phyloP scores from a whole-genome alignment of 2,113 vertebrate genomes.

The Zapus hudsonius region DNA sequence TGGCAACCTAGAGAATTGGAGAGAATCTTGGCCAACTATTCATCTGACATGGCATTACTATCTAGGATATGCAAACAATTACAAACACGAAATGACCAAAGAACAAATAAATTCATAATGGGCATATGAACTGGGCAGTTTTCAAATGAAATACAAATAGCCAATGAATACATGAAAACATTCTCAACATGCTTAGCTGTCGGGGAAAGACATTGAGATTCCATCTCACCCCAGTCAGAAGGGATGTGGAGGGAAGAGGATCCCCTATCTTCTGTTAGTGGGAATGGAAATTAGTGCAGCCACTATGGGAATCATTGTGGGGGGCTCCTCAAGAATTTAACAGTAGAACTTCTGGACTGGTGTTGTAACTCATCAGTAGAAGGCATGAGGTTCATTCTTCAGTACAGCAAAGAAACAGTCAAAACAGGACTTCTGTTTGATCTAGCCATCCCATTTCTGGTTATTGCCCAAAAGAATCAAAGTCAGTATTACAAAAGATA shows the following conservation, averaged over 20 bases:
- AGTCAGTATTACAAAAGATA: neutral
- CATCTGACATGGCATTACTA: neutral
- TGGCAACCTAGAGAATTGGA: neutral
- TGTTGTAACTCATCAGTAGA: neutral
- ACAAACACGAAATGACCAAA: neutral
- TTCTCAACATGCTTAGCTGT: neutral
- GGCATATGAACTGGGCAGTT: neutral
- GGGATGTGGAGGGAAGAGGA: neutral
- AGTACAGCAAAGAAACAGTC: neutral
- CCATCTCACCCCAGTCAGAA: neutral
- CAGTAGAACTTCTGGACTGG: neutral
- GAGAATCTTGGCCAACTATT: neutral
- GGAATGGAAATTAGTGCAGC: neutral
- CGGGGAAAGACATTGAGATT: neutral
- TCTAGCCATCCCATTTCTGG: neutral
- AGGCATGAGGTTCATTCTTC: neutral
- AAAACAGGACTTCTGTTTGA: neutral
- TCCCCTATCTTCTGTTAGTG: neutral
- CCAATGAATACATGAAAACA: neutral
- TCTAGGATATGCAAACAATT: neutral
- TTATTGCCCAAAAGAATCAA: neutral
- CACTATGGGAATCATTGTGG: neutral
- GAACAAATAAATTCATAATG: neutral
- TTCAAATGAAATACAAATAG: neutral
- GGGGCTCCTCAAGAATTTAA: neutral